Evolutionary conservation across 2,113 vertebrate species (phyloP), one percentile per base, ranked within the genome.

Genomic region (Gopherus flavomarginatus): DNA sequence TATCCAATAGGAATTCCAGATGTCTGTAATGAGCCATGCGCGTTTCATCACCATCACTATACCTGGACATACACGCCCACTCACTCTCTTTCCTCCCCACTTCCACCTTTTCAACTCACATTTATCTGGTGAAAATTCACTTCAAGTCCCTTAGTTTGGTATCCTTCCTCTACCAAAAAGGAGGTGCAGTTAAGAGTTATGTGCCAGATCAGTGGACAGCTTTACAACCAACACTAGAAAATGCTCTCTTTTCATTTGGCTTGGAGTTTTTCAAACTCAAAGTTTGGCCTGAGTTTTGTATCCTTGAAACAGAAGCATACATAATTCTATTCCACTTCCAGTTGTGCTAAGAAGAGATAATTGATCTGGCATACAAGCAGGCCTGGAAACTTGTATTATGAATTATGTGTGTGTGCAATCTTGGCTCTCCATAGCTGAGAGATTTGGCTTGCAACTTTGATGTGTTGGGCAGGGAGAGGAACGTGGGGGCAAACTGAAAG

Each of bases 261-360:
- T 92, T 89, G 79, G 38, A 92, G 38, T 91, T 95, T 89, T 87
- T n/a, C 57, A 56, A 84, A 94, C 65, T 87, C 77, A 11, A 69
- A 94, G 89, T 84, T 89, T 82, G 69, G 92, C 86, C 47, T 52
- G 90, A 90, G 83, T 79, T 95, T 91, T 89, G 49, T 31, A 56
- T 29, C 7, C 54, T 50, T 95, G 81, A 96, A 94, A 97, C 44
- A 35, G 86, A 96, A 96, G 88, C 78, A 97, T 92, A 81, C 89
- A 59, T 62, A 79, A 53, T 29, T 89, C 62, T 77, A 5, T 81
- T 57, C 35, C 50, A 90, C 53, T 38, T 90, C 5, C 2, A 95
- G n/a, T 82, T 93, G 86, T 95, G 47, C 85, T 82, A 96, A 88
- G 82, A 96, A 88, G 82, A 96, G 89, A 83, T 97, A 96, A 97